Evolutionary conservation across 2,797 vertebrate genomes (phyloP), one percentile per base, ranked within the genome.

Genomic region (Cryptoprocta ferox): DNA sequence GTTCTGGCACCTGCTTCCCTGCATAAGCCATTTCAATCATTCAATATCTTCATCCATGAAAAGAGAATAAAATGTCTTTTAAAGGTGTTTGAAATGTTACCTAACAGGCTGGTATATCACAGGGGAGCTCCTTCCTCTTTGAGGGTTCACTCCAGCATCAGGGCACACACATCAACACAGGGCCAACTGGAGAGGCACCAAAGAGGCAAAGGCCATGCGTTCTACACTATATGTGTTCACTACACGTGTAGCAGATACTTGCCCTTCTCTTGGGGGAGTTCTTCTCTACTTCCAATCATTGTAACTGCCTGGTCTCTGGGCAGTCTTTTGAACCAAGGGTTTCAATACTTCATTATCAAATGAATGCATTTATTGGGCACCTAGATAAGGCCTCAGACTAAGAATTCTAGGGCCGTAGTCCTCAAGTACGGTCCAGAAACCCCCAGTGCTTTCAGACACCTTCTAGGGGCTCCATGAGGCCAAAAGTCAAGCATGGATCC

Each of bases 51-150:
- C 19, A 2, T 48, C 59, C 63, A n/a, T 39, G 21, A 7, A 82
- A 65, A 82, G 1, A 84, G 53, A 93, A 70, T 21, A 70, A 76
- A 45, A 35, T 6, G 3, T 59, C 81, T 94, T 89, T 93, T 85
- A 8, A 73, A 65, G 79, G 78, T 39, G 32, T 32, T 85, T 32
- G 85, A 71, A 56, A 35, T 21, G 4, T 79, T 45, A 39, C 66
- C 78, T 66, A 4, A 21, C 4, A 32, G 65, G 59, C 50, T 16
- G 39, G 30, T 19, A 21, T 32, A 13, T 13, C 6, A 2, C 21
- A 63, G 79, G 42, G 19, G 0, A 26, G 82, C 37, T 75, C 42
- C 59, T 53, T n/a, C 26, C 59, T 85, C 37, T 81, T 30, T 28
- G 39, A 76, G 82, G 70, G 12, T 9, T 9, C 14, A 1, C 1